Evolutionary conservation across 2,797 vertebrate genomes (phyloP), one percentile per base, ranked within the genome.

Genomic region (Lophius americanus): DNA sequence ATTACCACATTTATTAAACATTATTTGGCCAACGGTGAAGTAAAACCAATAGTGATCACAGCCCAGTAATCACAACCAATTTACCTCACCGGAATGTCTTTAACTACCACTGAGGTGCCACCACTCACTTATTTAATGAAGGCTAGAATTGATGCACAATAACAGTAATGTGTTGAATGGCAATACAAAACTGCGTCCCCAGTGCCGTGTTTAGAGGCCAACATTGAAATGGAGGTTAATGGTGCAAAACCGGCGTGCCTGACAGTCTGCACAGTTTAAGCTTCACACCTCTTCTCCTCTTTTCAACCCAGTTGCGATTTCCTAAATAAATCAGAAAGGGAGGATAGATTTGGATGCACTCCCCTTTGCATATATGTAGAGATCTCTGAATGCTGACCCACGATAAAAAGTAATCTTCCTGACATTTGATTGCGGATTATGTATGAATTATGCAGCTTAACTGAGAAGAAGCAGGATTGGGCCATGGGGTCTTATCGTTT

Each of bases 41-140:
- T 35, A 42, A 56, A 52, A 49, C 39, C 44, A 53, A 43, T 58
- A 44, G 7, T 9, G 53, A 60, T 55, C 49, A 46, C 57, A 43
- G 52, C 75, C 50, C 1, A 4, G 72, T 76, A 64, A 86, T 79
- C 66, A 49, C 77, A 63, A 54, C 49, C 62, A 70, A 70, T 85
- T 83, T 83, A 84, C 70, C 55, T 78, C 73, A 63, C 60, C 65
- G 43, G 60, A 79, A 75, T 55, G 64, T 51, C 53, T 69, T 78
- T 73, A 83, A 82, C 58, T 50, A 46, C 64, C 64, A 58, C 48
- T 48, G 39, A 69, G 58, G 67, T 70, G 60, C 61, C 53, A 38
- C 55, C 79, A 79, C 71, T 87, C 74, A 70, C 68, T 78, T 67
- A 76, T 79, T 82, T 88, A 87, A 86, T 88, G 87, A 83, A 83